phyloP scores from a whole-genome alignment of 2,888 invertebrate species.

The Callosobruchus maculatus region DNA sequence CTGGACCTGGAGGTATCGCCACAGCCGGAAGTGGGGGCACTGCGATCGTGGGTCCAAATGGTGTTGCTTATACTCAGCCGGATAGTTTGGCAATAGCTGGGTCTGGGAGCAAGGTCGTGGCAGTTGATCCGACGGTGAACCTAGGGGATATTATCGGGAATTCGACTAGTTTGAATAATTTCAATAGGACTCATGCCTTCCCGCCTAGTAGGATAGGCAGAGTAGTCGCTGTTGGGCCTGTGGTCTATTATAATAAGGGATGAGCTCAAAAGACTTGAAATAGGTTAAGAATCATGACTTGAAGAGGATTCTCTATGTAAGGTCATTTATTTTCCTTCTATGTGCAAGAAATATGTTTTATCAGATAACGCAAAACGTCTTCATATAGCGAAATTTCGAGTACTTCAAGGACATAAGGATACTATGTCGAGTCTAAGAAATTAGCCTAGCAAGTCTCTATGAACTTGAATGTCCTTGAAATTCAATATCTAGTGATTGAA shows the following conservation, averaged over 20 bases:
- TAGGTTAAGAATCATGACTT: background rate
- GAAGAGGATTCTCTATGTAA: background rate
- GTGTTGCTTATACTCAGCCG: conserved; percentile 71
- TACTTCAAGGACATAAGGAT: no score
- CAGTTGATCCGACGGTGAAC: conserved; percentile 61
- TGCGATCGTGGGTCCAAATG: conserved; percentile 76
- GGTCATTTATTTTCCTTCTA: conserved; percentile 3
- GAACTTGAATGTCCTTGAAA: no score
- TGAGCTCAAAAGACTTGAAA: background rate
- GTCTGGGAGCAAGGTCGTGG: conserved; percentile 67
- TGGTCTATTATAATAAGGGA: conserved; percentile 60
- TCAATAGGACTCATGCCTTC: conserved; percentile 7
- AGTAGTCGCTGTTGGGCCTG: conserved; percentile 70
- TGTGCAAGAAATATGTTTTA: background rate
- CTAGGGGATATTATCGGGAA: conserved; percentile 53
- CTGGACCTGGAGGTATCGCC: conserved; percentile 78
- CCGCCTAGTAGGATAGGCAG: conserved; percentile 58
- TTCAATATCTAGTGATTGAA: no score
- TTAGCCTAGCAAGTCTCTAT: no score
- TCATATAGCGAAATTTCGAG: background rate
- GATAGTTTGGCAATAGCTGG: conserved; percentile 74
- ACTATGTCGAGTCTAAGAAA: no score
- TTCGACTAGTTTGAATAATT: background rate
- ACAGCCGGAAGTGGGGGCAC: conserved; percentile 77
- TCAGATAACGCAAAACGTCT: background rate